Evolutionary conservation across 2,113 vertebrate genomes (phyloP), one percentile per base, ranked within the genome.

Genomic region (Procavia capensis): DNA sequence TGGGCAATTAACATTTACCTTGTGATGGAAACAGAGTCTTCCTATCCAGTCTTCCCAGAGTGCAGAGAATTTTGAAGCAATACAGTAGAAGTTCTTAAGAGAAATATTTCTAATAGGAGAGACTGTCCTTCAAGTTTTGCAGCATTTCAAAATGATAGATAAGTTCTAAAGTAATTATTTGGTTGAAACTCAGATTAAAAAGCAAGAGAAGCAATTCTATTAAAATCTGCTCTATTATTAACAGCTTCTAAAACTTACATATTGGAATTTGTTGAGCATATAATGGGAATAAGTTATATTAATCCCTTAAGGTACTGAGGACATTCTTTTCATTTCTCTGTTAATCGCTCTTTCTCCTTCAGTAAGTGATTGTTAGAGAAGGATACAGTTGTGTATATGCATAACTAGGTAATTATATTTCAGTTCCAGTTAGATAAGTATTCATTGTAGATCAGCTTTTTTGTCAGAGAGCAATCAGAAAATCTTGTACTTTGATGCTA

Each of bases 41-140:
- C 47, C 64, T 57, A 54, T 47, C 64, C 63, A 70, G 39, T 5
- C n/a, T 93, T 86, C 83, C 63, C 82, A 85, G 57, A 88, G 96
- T 88, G 85, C 47, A 90, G 93, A 76, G 85, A 79, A 93, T 83
- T 86, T 94, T n/a, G 36, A 36, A 92, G 63, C 50, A 80, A 36
- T 74, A 66, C 6, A 85, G 36, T 78, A 25, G 64, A 63, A 50
- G 89, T 93, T 84, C 72, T 47, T 39, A 95, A 94, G 54, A 24
- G 90, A 88, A 94, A 50, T 66, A 82, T 68, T 92, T 91, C 61
- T 78, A 95, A 54, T 85, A 85, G 85, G 75, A 84, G 68, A 66
- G 85, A 81, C 64, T 72, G 54, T 76, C 31, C 41, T 34, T 78
- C 6, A 66, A 81, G 36, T 68, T n/a, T 6, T 68, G 27, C 27